Evolutionary conservation across 2,797 vertebrate genomes (phyloP), one percentile per base, ranked within the genome.

Genomic region (Danio albolineatus): DNA sequence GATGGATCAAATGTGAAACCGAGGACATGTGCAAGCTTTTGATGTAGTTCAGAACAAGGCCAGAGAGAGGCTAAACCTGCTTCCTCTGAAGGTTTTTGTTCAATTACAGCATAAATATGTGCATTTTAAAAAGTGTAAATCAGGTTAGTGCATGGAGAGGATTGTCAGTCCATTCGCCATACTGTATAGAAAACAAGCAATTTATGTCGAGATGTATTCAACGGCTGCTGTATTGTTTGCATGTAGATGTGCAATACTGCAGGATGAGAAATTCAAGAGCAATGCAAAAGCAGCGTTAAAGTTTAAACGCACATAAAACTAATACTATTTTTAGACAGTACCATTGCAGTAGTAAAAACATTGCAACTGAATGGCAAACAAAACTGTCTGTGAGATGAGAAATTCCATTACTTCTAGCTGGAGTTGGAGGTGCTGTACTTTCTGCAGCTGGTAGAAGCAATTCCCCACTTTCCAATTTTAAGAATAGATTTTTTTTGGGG

Each of bases 31-130:
- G 51, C 10, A n/a, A 4, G 17, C 64, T 59, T 16, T 36, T 60
- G 2, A 28, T 46, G 7, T 60, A 28, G 38, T 59, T 43, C 8
- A 82, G 21, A 74, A 64, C 54, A 73, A 57, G 59, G 60, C 28
- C 28, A 51, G 59, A 38, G 53, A 21, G 38, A 67, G 17, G 64
- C 41, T 44, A 2, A 48, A 41, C 39, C n/a, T 61, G 10, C 21
- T 66, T 36, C 39, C 49, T 65, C 39, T 17, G 10, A n/a, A 46
- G 49, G 13, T 43, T 78, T 79, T 44, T 53, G 74, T 76, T 82
- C 17, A 51, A 65, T 76, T 61, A 72, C 59, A 81, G 65, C 38
- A 73, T 70, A 69, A 82, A 73, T 67, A 80, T 80, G 57, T 78
- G 62, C 67, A 57, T 80, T 73, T 77, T 77, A 49, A 80, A 73